phyloP scores from a whole-genome alignment of 2,888 invertebrate species.

The Magallana nippona region DNA sequence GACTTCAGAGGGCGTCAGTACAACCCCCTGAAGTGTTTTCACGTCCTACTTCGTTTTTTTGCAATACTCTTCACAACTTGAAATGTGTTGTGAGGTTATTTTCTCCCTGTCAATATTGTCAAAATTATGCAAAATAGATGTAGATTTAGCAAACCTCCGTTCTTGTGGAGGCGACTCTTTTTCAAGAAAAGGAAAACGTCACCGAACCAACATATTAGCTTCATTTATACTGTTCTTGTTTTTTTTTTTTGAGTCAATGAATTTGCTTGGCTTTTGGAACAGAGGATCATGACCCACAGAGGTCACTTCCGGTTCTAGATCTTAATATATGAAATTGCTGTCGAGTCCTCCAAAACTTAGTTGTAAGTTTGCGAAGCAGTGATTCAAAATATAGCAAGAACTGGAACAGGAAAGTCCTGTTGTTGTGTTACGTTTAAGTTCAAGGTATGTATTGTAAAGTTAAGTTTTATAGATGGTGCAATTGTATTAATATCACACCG shows the following conservation, averaged over 20 bases:
- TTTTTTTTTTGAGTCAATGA: neutral
- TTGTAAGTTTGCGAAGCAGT: neutral
- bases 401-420: too few relatives aligned
- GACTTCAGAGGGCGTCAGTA: too few relatives aligned
- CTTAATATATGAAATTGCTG: slow-evolving; percentile 3
- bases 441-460: slow-evolving; percentile 1
- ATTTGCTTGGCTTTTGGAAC: neutral
- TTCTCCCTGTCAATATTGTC: slow-evolving; percentile 16
- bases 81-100: slow-evolving; percentile 6
- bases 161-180: neutral
- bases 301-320: slow-evolving; percentile 21
- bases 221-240: neutral
- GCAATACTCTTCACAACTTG: neutral
- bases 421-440: too few relatives aligned
- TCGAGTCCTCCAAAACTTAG: neutral
- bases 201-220: slow-evolving; percentile 1
- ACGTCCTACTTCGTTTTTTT: neutral
- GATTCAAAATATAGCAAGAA: neutral
- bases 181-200: slow-evolving; percentile 15
- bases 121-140: slow-evolving; percentile 26
- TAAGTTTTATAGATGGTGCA: too few relatives aligned
- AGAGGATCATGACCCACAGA: neutral
- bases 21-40: too few relatives aligned
- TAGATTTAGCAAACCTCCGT: neutral
- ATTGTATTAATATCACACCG: too few relatives aligned